These are phyloP conservation scores for Sinodicranocentrus sp. DNA, from an alignment of 2,888 invertebrate species.

Conservation along the genomic window DNA sequence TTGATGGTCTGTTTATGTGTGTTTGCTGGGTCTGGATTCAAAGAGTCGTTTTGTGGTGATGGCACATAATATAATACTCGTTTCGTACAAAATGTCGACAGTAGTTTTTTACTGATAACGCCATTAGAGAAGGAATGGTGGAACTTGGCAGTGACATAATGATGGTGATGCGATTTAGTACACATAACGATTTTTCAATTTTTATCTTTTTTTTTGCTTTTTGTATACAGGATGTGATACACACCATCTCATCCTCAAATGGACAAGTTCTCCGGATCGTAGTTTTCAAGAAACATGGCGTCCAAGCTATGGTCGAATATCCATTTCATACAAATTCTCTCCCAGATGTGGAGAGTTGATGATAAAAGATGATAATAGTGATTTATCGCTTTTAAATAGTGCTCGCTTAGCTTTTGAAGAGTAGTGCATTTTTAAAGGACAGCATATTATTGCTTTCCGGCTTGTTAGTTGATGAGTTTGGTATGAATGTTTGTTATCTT, in stretches of 20 bases:
- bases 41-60: constrained; percentile 48
- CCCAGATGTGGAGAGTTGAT: constrained; percentile 50
- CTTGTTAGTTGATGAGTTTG: not conserved
- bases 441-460: not conserved
- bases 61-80: constrained; percentile 50
- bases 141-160: constrained; percentile 60
- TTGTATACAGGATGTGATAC: constrained; percentile 95
- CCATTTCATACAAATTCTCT: constrained; percentile 83
- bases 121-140: constrained; percentile 34
- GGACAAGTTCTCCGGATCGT: constrained; percentile 98
- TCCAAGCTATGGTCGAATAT: constrained; percentile 99
- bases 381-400: constrained; percentile 58
- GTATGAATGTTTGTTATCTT: not conserved
- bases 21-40: constrained; percentile 39
- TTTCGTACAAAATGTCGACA: constrained; percentile 34
- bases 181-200: constrained; percentile 52
- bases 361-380: constrained; percentile 41
- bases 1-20: constrained; percentile 71
- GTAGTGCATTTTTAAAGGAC: constrained; percentile 5
- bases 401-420: constrained; percentile 5
- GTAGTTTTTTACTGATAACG: constrained; percentile 51
- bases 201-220: constrained; percentile 57
- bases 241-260: constrained; percentile 96
- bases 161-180: constrained; percentile 56
- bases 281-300: constrained; percentile 99